A percentile compares a stretch with the other conserved stretches of the same genome.
Evolutionary conservation across 2,113 vertebrate genomes (phyloP).

Genomic region (Ia io): DNA sequence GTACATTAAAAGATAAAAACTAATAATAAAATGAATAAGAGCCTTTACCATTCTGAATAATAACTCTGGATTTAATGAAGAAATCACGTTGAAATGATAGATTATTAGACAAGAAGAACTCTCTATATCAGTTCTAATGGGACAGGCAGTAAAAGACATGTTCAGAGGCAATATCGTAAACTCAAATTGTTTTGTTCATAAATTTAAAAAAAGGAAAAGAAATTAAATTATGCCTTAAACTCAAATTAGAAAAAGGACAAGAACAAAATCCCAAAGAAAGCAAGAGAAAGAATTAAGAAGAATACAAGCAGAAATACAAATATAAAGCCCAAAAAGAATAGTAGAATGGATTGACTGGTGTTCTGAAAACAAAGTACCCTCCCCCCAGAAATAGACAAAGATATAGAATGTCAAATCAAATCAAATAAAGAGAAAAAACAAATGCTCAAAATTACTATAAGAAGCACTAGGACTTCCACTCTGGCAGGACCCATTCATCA

Average conservation of each 20-base stretch:
- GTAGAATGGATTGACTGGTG: background rate
- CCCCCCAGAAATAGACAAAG: background rate
- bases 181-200: constrained; percentile 32
- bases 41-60: constrained; percentile 7
- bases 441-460: background rate
- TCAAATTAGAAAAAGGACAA: constrained; percentile 40
- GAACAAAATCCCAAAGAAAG: background rate
- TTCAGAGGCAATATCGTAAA: constrained; percentile 24
- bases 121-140: background rate
- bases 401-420: background rate
- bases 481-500: background rate
- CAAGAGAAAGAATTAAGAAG: background rate
- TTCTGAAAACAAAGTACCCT: background rate
- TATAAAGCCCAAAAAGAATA: background rate
- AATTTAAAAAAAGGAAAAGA: background rate
- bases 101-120: background rate
- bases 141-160: background rate
- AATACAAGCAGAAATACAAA: constrained; percentile 18
- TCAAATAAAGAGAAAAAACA: background rate
- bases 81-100: constrained; percentile 16
- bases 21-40: constrained; percentile 28
- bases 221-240: background rate
- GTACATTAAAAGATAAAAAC: constrained; percentile 5
- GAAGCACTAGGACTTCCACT: background rate
- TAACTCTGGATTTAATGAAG: constrained; percentile 1